Evolutionary conservation across 2,797 vertebrate species (phyloP), one percentile per base, ranked within the genome.

Genomic region (Schizothorax lantsangensis): DNA sequence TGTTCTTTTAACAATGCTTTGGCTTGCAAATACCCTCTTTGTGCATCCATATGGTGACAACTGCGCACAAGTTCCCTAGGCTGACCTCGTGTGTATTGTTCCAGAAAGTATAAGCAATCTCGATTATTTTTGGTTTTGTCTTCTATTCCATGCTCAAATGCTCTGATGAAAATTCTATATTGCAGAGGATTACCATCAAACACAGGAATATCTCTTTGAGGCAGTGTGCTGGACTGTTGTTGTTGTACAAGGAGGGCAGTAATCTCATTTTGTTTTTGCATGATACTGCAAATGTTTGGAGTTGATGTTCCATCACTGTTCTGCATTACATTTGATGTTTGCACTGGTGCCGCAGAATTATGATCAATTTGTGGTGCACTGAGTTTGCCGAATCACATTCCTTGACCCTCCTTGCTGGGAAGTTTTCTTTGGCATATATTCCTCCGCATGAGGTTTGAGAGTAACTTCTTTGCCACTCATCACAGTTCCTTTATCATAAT

Each of bases 241-340:
- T n/a, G n/a, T n/a, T n/a, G n/a, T n/a, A n/a, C n/a, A n/a, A n/a
- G n/a, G n/a, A n/a, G n/a, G n/a, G n/a, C n/a, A n/a, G n/a, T n/a
- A n/a, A n/a, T n/a, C n/a, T n/a, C n/a, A 82, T 89, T 88, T 81
- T 82, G 77, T 10, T 11, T 84, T 80, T 87, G 52, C n/a, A 88
- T 72, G 17, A 86, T 64, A 59, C 81, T 52, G 57, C 23, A 82
- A 1, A 86, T 9, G 23, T 69, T 45, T 23, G 8, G 23, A 45
- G 54, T 36, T 83, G 80, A 38, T 73, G 17, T 69, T 38, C 75
- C 26, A 59, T n/a, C 8, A 4, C 36, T 81, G 71, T 82, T 59
- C 85, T 40, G 80, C 1, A 81, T 59, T 85, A 38, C 30, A 45
- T 14, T 86, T 74, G 78, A 43, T 15, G 66, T 80, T 85, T 62